Conservation (phyloP, 2,888 invertebrate genomes). For the Lepidocyrtinus sp. region DNA sequence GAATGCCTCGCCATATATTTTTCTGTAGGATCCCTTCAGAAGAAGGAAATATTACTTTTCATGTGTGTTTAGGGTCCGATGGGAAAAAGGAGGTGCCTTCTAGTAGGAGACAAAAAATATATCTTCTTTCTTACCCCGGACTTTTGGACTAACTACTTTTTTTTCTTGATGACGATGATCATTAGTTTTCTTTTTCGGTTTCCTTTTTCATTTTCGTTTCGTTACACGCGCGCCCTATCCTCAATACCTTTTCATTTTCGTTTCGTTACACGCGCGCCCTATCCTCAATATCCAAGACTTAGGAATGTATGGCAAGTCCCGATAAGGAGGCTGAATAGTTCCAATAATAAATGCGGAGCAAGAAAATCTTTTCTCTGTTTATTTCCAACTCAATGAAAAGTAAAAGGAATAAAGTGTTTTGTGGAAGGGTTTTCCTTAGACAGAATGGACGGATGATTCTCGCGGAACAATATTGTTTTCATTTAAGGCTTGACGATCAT, state of each 20-base stretch:
- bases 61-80: background rate
- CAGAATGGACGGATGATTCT: constrained; percentile 31
- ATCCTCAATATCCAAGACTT: constrained; percentile 6
- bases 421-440: constrained; percentile 1
- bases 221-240: background rate
- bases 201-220: constrained; percentile 11
- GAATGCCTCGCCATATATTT: background rate
- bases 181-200: constrained; percentile 38
- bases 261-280: constrained; percentile 1
- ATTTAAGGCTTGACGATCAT: constrained; percentile 1
- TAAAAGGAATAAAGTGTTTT: constrained; percentile 24
- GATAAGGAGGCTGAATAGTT: constrained; percentile 24
- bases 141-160: background rate
- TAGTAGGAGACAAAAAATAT: background rate
- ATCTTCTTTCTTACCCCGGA: background rate
- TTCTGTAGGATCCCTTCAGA: background rate
- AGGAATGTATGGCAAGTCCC: constrained; percentile 19
- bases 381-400: constrained; percentile 33
- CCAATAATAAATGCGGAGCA: background rate
- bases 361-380: constrained; percentile 21
- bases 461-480: background rate
- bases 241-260: constrained; percentile 1
- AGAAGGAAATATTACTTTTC: background rate
- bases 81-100: background rate
- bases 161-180: constrained; percentile 32